These are phyloP conservation scores for Cheilinus undulatus DNA, from an alignment of 2,113 vertebrate genomes.

Conservation along the genomic window DNA sequence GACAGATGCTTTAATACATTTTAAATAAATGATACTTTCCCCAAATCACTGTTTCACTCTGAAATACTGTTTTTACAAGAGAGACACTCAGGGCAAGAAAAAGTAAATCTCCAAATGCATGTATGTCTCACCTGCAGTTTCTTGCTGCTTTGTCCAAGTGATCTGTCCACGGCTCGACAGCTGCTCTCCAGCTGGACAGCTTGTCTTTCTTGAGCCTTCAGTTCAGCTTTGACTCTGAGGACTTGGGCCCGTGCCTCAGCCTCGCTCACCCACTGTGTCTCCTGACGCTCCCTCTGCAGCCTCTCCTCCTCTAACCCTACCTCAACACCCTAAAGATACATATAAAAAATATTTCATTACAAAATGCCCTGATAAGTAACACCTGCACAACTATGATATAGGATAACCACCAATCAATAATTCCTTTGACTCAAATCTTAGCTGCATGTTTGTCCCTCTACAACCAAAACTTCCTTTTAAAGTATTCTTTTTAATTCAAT, in stretches of 20 bases:
- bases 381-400: background rate
- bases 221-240: constrained; percentile 89
- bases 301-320: constrained; percentile 91
- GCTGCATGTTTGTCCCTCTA: background rate
- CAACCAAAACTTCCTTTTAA: background rate
- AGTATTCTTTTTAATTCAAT: background rate
- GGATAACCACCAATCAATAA: background rate
- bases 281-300: constrained; percentile 89
- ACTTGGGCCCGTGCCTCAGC: constrained; percentile 92
- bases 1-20: constrained; percentile 21
- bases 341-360: background rate
- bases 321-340: constrained; percentile 82
- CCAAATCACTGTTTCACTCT: background rate
- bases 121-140: constrained; percentile 88
- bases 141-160: constrained; percentile 91
- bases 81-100: background rate
- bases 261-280: constrained; percentile 91
- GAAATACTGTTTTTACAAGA: background rate
- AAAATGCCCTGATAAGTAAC: background rate
- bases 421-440: background rate
- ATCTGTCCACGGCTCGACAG: constrained; percentile 93
- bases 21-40: constrained; percentile 1
- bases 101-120: background rate
- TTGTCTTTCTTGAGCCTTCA: constrained; percentile 93
- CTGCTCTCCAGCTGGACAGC: constrained; percentile 93